Base-by-base conservation (phyloP, 2,113 vertebrate species). In the Urocolius indicus region DNA sequence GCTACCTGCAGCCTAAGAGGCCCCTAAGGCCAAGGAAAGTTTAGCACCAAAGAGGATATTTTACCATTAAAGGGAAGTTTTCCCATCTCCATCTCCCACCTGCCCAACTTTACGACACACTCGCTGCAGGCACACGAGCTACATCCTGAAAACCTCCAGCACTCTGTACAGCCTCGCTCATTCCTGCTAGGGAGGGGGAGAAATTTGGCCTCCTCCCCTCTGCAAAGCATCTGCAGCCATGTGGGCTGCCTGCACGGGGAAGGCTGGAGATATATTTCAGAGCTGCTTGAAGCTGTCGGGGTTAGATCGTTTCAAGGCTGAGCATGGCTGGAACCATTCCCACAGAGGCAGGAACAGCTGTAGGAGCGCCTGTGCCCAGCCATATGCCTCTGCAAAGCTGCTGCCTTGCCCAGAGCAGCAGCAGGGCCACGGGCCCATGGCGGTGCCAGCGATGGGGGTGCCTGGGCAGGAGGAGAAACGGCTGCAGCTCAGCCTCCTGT, bases 151-250 rank as follows among this genome's bases (percentile, higher is more conserved):
- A 66, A 16, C 45, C n/a, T 54, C 58, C 16, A 14, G 19, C 0
- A 24, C 8, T 2, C 16, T 1, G 12, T 4, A 14, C 24, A 1
- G 26, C 32, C 54, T 22, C 26, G 0, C 13, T 5, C 10, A 3
- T 5, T 48, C 55, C 30, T 21, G 1, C 22, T 0, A 2, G n/a
- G 14, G 13, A 24, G 3, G 27, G 30, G 8, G 8, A 38, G 58
- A 57, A 82, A 68, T 63, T 8, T 3, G 20, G 6, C 52, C 10
- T n/a, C 19, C 29, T 34, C 19, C 21, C 29, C 16, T 23, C 38
- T 32, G 71, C 57, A 57, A 30, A 83, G 51, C 59, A 24, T 4
- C 73, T 11, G 62, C 68, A 76, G 52, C 52, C 30, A 34, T 18
- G 0, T 0, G 16, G 16, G 55, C 1, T 41, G 38, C 38, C 38